phyloP scores from a whole-genome alignment of 2,888 invertebrate species.

The Enchytraeus crypticus region DNA sequence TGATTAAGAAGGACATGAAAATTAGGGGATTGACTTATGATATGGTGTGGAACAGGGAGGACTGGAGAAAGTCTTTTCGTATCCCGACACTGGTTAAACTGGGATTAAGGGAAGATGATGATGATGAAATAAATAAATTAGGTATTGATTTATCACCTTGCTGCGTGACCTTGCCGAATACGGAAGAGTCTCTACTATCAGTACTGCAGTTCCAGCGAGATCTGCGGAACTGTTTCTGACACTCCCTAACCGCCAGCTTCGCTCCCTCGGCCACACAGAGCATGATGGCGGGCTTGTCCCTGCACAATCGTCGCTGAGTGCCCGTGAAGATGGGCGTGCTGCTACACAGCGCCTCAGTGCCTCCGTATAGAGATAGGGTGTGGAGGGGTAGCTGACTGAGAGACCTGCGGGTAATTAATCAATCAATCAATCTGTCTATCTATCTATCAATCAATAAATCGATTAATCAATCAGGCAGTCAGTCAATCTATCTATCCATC shows the following conservation, averaged over 20 bases:
- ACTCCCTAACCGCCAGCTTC: slow-evolving; percentile 45
- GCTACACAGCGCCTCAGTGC: slow-evolving; percentile 25
- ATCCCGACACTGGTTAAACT: too few relatives aligned
- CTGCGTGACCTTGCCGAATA: slow-evolving; percentile 49
- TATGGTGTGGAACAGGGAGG: too few relatives aligned
- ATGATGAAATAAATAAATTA: too few relatives aligned
- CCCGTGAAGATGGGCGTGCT: slow-evolving; percentile 48
- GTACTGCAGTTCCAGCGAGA: slow-evolving; percentile 48
- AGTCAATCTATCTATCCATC: too few relatives aligned
- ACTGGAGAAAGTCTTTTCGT: too few relatives aligned
- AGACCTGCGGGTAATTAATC: slow-evolving; percentile 12
- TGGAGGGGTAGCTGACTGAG: slow-evolving; percentile 25
- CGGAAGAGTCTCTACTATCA: slow-evolving; percentile 42
- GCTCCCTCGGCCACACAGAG: slow-evolving; percentile 45
- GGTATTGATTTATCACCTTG: too few relatives aligned
- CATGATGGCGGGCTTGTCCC: slow-evolving; percentile 42
- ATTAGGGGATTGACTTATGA: too few relatives aligned
- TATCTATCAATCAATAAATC: too few relatives aligned
- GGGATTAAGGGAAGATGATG: too few relatives aligned
- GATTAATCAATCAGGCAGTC: too few relatives aligned
- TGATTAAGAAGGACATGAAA: too few relatives aligned
- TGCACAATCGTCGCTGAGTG: slow-evolving; percentile 45
- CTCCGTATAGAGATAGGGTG: slow-evolving; percentile 13
- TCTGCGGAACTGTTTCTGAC: slow-evolving; percentile 45
- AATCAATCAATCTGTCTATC: too few relatives aligned